Evolutionary conservation across 2,797 vertebrate species (phyloP).

Genomic region (Trachops cirrhosus): DNA sequence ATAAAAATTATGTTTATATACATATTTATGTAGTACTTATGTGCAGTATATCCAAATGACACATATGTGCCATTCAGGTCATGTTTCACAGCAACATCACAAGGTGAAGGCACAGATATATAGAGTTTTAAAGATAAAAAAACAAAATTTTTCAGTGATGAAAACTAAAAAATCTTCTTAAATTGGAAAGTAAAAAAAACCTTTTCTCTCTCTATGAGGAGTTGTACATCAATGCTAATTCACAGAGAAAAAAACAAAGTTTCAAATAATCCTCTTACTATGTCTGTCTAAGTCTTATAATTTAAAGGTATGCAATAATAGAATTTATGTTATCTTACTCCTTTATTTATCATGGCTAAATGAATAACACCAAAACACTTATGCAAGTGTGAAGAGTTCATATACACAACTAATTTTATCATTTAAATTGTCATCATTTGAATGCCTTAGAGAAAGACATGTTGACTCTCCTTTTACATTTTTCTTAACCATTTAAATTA

Average conservation of each 20-base stretch:
- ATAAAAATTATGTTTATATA: not conserved
- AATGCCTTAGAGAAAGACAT: not conserved
- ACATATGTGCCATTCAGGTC: not conserved
- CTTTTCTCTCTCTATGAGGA: not conserved
- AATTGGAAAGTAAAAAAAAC: not conserved
- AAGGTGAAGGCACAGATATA: not conserved
- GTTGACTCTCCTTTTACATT: not conserved
- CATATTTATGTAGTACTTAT: not conserved
- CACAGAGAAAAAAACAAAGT: not conserved
- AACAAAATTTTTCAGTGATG: not conserved
- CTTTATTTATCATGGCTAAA: not conserved
- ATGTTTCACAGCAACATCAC: not conserved
- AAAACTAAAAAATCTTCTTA: not conserved
- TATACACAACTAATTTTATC: not conserved
- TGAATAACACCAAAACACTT: not conserved
- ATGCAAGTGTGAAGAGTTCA: not conserved
- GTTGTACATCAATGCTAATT: not conserved
- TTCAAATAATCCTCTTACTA: not conserved
- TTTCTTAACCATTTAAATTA: not conserved
- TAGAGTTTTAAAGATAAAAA: constrained; percentile 7
- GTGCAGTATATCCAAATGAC: not conserved
- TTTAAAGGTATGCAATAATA: not conserved
- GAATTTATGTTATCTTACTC: not conserved
- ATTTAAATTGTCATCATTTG: not conserved
- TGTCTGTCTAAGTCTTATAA: not conserved